A percentile compares a stretch with the other conserved stretches of the same genome.
Conservation (phyloP, 2,797 vertebrate species). For the Cephalopachus bancanus region DNA sequence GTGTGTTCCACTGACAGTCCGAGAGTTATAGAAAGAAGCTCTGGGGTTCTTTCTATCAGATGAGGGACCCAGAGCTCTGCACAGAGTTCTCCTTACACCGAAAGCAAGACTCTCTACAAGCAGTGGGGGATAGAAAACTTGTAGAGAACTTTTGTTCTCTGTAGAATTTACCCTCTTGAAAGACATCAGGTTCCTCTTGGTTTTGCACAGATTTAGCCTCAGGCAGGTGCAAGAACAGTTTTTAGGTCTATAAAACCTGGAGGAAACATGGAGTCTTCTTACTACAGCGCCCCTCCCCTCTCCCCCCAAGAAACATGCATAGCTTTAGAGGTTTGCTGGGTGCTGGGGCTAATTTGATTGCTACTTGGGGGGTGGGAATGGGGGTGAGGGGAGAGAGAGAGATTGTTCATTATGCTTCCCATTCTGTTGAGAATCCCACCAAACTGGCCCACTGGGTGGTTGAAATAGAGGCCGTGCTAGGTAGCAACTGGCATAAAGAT, state of each 20-base stretch:
- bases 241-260: conserved; percentile 43
- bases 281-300: no score
- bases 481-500: conserved; percentile 62
- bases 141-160: not conserved
- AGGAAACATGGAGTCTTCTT: not conserved
- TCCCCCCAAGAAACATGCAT: not conserved
- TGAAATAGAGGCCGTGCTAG: conserved; percentile 54
- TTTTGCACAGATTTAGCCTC: conserved; percentile 32
- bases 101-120: not conserved
- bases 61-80: not conserved
- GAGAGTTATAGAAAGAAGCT: not conserved
- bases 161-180: not conserved
- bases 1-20: not conserved
- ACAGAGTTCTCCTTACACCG: not conserved
- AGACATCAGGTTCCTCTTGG: not conserved
- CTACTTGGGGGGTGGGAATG: not conserved
- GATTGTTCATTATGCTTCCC: not conserved
- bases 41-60: not conserved
- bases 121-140: not conserved
- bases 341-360: not conserved
- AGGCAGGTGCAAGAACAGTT: not conserved
- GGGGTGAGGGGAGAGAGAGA: not conserved
- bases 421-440: conserved; percentile 63
- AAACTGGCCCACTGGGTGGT: conserved; percentile 46
- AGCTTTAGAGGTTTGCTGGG: not conserved